Evolutionary conservation across 2,113 vertebrate species (phyloP).

Genomic region (Scatophagus argus): DNA sequence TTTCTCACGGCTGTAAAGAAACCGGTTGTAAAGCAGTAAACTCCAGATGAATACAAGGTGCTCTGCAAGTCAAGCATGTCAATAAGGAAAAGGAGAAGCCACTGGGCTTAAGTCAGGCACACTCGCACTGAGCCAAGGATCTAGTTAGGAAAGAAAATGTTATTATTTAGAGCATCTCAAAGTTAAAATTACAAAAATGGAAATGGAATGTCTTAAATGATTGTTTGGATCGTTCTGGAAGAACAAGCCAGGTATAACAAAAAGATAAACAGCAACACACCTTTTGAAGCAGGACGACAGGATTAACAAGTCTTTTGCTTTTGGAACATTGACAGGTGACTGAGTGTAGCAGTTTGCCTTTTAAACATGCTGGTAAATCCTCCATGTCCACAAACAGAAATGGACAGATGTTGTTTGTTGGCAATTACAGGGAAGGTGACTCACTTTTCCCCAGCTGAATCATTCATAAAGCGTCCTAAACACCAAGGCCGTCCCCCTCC

Average conservation of each 20-base stretch:
- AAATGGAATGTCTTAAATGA: no score
- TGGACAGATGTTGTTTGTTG: conserved; percentile 48
- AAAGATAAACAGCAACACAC: not conserved
- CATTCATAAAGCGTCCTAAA: conserved; percentile 51
- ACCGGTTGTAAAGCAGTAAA: no score
- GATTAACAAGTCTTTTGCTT: not conserved
- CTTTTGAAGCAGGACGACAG: not conserved
- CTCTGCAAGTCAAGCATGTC: no score
- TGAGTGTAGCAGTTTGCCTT: not conserved
- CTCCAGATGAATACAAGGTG: no score
- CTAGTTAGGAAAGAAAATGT: no score
- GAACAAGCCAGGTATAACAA: not conserved
- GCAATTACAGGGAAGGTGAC: conserved; percentile 11
- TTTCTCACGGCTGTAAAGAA: no score
- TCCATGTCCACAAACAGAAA: not conserved
- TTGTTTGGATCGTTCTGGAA: conserved; percentile 17
- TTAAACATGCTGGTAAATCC: conserved; percentile 7
- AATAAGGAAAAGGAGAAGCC: no score
- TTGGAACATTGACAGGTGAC: not conserved
- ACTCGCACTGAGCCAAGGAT: no score
- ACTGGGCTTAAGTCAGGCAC: no score
- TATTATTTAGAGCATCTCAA: no score
- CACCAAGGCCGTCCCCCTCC: conserved; percentile 4
- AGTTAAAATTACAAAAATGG: no score
- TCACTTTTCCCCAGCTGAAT: conserved; percentile 44